Evolutionary conservation across 2,797 vertebrate species (phyloP), one percentile per base, ranked within the genome.

Genomic region (Chromis chromis): DNA sequence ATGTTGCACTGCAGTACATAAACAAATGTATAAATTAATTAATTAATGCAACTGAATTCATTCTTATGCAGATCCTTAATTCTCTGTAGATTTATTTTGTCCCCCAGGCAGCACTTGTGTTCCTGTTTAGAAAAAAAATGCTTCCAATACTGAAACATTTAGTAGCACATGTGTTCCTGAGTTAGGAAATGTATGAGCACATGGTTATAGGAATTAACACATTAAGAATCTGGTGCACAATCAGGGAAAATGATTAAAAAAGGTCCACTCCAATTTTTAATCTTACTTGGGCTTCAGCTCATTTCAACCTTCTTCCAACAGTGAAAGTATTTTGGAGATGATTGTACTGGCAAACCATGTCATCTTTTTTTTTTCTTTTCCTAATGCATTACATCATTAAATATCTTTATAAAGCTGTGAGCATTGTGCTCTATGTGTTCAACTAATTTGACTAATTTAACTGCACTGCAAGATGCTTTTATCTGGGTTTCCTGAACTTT

Each of bases 181-280:
- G 25, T 17, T 4, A 2, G 71, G 71, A 66, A 62, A 70, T 50
- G 17, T 19, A 58, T 57, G 22, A 62, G 55, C 22, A 53, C 62
- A 48, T 27, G 58, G 40, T 6, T 59, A 6, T 50, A 4, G 28
- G 14, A 57, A 12, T 57, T 13, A 36, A 11, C 33, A 36, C 33
- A 11, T 10, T 36, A 36, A 12, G 11, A 36, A 11, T 36, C 9
- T 36, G 33, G 33, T 11, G 33, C 10, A 11, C 33, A 36, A 10
- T 36, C 33, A 3, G 33, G 11, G 33, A 36, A 36, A 36, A 36
- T 36, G 9, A 42, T 6, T 14, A 42, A 42, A 42, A 42, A 42
- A 16, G 16, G 14, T 42, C 40, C 40, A 14, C 16, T 42, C 13
- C 40, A 42, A 42, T 42, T 42, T 42, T 42, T 4, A 42, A 42